A percentile compares a stretch with the other conserved stretches of the same genome.
Evolutionary conservation across 2,797 vertebrate genomes (phyloP).

Genomic region (Mormyrops boulengeri): DNA sequence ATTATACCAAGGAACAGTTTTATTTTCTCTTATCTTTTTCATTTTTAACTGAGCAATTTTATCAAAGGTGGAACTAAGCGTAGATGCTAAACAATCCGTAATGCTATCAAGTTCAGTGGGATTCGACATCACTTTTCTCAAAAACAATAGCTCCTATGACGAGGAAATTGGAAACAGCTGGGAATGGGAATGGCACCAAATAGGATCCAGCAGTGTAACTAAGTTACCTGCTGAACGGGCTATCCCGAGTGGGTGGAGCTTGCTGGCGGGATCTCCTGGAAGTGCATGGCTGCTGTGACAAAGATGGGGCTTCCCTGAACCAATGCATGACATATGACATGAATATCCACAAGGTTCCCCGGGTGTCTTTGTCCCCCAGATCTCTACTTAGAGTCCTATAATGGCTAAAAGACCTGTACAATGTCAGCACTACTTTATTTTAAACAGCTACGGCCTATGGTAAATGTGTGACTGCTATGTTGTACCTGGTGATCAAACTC

Average conservation of each 20-base stretch:
- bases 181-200: not conserved
- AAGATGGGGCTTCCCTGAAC: not conserved
- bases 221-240: not conserved
- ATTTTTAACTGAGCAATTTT: no score
- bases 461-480: slow-evolving; percentile 76
- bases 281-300: not conserved
- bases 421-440: slow-evolving; percentile 45
- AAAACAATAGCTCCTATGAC: no score
- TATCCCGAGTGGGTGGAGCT: not conserved
- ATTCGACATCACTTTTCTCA: no score
- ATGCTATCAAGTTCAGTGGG: no score
- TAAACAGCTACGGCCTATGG: slow-evolving; percentile 79
- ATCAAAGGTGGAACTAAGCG: no score
- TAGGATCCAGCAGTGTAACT: not conserved
- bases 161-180: not conserved
- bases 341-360: slow-evolving; percentile 68
- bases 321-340: slow-evolving; percentile 44
- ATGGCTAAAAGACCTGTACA: not conserved
- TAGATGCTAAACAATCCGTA: no score
- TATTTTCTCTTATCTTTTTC: no score
- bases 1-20: no score
- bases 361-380: slow-evolving; percentile 36
- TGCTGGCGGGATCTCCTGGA: not conserved
- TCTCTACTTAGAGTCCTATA: not conserved
- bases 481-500: slow-evolving; percentile 70